phyloP scores from a whole-genome alignment of 1,140 invertebrate species.

The Penaeus vannamei region DNA sequence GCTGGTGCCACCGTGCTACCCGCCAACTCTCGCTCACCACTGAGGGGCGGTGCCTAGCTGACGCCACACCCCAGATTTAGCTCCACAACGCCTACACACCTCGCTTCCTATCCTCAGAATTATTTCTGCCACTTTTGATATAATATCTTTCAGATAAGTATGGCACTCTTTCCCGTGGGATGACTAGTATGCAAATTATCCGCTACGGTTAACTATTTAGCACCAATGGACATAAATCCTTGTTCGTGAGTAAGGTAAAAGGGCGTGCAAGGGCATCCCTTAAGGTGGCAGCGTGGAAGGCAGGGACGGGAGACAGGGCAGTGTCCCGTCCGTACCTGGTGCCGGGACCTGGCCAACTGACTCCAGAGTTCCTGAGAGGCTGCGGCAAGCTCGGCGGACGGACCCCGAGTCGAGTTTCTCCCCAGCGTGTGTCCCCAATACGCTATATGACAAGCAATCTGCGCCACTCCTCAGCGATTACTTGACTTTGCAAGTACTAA shows the following conservation, averaged over 20 bases:
- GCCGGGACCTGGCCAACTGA: conserved; percentile 61
- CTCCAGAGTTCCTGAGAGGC: conserved; percentile 26
- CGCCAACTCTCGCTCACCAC: conserved; percentile 48
- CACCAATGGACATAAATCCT: neutral
- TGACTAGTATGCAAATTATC: neutral
- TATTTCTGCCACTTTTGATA: neutral
- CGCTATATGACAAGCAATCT: conserved; percentile 46
- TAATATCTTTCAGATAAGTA: conserved; percentile 1
- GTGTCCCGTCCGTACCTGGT: conserved; percentile 49
- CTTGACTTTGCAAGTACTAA: neutral
- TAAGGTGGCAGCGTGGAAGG: conserved; percentile 1
- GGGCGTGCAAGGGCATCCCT: neutral
- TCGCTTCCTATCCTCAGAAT: conserved; percentile 3
- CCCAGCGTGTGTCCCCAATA: conserved; percentile 51
- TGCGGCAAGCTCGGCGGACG: neutral
- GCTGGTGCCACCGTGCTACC: conserved; percentile 47
- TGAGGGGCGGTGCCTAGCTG: conserved; percentile 56
- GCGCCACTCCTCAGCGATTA: conserved; percentile 14
- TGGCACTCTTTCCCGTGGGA: too few species aligned
- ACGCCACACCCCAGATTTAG: conserved; percentile 63
- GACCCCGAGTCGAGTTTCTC: conserved; percentile 49
- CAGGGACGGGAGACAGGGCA: conserved; percentile 35
- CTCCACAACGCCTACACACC: conserved; percentile 45
- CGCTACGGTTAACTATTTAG: neutral
- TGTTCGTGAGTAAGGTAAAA: neutral